Conservation (phyloP, 2,888 invertebrate species). For the Nephrotoma guestfalica region DNA sequence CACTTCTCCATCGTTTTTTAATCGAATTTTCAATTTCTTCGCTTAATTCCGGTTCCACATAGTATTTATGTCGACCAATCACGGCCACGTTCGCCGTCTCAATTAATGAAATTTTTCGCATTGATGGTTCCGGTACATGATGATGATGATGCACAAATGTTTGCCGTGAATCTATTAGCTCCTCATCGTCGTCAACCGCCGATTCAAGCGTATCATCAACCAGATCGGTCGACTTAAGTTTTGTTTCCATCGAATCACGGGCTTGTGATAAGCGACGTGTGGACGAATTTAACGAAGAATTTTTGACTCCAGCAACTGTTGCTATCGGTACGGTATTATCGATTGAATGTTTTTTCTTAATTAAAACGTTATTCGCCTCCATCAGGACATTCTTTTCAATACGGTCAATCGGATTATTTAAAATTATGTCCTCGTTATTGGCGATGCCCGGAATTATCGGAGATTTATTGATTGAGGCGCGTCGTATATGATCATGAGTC, state of each 20-base stretch:
- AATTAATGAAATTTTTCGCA: slow-evolving; percentile 2
- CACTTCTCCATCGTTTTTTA: slow-evolving; percentile 66
- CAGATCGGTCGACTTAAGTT: slow-evolving; percentile 16
- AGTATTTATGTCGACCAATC: slow-evolving; percentile 26
- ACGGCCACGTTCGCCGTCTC: background rate
- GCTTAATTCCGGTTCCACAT: slow-evolving; percentile 36
- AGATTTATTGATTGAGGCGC: background rate
- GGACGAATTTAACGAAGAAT: background rate
- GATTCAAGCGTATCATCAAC: slow-evolving; percentile 8
- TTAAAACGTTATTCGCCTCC: background rate
- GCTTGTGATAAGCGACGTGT: slow-evolving; percentile 18
- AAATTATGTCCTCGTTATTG: background rate
- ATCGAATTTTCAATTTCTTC: slow-evolving; percentile 67
- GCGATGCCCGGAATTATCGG: background rate
- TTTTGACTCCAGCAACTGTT: background rate
- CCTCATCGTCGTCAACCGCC: slow-evolving; percentile 12
- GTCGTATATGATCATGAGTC: background rate
- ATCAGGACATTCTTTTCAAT: background rate
- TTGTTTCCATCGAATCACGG: slow-evolving; percentile 26
- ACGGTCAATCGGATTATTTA: slow-evolving; percentile 1
- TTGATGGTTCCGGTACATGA: background rate
- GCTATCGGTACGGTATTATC: slow-evolving; percentile 3
- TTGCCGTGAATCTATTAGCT: background rate
- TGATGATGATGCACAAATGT: background rate
- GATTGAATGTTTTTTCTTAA: slow-evolving; percentile 4